phyloP scores from a whole-genome alignment of 2,888 invertebrate species.

The Willowsia nigromaculata region DNA sequence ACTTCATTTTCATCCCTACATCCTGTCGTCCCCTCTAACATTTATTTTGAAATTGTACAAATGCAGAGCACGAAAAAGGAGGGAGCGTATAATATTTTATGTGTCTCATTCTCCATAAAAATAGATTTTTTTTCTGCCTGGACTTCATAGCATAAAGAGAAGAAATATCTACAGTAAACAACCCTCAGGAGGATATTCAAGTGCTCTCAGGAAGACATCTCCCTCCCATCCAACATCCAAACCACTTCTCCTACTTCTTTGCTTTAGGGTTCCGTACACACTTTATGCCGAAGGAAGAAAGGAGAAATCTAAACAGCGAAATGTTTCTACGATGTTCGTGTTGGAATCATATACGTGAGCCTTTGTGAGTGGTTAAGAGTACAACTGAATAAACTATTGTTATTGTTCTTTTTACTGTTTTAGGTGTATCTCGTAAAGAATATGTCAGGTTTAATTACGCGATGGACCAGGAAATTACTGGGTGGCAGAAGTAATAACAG shows the following conservation, averaged over 20 bases:
- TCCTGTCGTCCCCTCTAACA: constrained; percentile 26
- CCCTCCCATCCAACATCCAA: constrained; percentile 40
- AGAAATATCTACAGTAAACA: constrained; percentile 40
- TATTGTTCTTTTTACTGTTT: too few relatives aligned
- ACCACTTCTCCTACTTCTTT: not conserved
- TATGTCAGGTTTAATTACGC: too few relatives aligned
- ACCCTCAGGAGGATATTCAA: constrained; percentile 63
- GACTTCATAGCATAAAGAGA: constrained; percentile 44
- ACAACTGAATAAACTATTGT: too few relatives aligned
- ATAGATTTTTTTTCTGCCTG: constrained; percentile 51
- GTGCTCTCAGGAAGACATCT: constrained; percentile 48
- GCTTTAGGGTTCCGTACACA: not conserved
- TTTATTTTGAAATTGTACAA: constrained; percentile 46
- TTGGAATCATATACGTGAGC: not conserved
- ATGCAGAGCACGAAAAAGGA: constrained; percentile 64
- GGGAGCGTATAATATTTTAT: constrained; percentile 58
- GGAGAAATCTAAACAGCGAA: not conserved
- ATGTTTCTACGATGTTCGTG: too few relatives aligned
- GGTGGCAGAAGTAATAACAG: too few relatives aligned
- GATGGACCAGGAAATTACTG: too few relatives aligned
- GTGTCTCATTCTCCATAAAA: constrained; percentile 64
- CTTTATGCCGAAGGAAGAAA: not conserved
- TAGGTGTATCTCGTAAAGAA: too few relatives aligned
- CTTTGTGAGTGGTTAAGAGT: too few relatives aligned
- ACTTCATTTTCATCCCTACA: constrained; percentile 42